Base-by-base conservation (phyloP, 2,797 vertebrate genomes). In the Antrozous pallidus region DNA sequence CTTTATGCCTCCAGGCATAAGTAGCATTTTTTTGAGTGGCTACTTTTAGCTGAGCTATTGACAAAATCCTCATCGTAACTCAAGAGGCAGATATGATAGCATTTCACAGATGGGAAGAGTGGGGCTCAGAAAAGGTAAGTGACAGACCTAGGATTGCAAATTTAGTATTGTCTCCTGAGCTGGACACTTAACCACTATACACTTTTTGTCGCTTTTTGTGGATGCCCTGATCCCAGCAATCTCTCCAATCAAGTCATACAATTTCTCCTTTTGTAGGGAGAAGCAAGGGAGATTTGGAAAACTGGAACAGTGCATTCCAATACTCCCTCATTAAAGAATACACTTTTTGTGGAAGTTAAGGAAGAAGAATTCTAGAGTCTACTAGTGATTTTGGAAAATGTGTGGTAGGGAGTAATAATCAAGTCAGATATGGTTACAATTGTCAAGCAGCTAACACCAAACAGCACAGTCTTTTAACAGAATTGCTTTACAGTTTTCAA, bases 331-430 rank as follows among this genome's bases (percentile, higher is more conserved):
- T 67, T 61, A 87, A 78, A n/a, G 33, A 91, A 58, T 47, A 67
- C 73, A 18, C 70, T 67, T 75, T 54, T 45, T 11, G 22, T 65
- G 6, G 80, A 95, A 71, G 13, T 54, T 67, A 33, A 94, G 36
- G 26, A 56, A 73, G 28, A 90, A 28, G 24, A 90, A 28, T 54
- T 61, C 28, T 79, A 22, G 10, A 61, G 22, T 91, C 84, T 42
- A 63, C 24, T n/a, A 90, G 40, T 77, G 13, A 94, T 70, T 70
- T 73, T 94, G 61, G 45, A 90, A 91, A 95, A 70, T 31, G 6
- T 74, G 65, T 36, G 8, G 40, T 78, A 79, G 1, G 5, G 8
- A 78, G 20, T 54, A 83, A 56, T 58, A 89, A 67, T 45, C 61
- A 91, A 77, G 40, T 38, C 26, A 84, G 31, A 80, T 14, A 78